phyloP scores from a whole-genome alignment of 2,888 invertebrate genomes.

The Orchestes rusci region DNA sequence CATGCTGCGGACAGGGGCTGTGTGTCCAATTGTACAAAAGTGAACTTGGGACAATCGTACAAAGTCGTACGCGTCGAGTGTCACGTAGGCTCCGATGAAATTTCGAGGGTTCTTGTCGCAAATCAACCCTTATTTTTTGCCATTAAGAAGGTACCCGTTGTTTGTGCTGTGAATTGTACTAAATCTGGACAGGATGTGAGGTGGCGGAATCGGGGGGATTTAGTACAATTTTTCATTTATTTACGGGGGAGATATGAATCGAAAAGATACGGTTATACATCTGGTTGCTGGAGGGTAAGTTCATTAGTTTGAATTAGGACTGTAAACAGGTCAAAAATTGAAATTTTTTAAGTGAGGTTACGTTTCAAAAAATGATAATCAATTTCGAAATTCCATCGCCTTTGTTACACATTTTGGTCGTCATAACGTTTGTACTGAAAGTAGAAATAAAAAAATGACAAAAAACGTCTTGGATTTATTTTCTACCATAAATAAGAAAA shows the following conservation, averaged over 20 bases:
- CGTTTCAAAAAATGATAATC: too few relatives aligned
- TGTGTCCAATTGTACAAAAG: too few relatives aligned
- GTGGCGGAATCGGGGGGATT: conserved; percentile 1
- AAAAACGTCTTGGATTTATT: too few relatives aligned
- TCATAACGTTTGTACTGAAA: too few relatives aligned
- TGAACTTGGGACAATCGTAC: too few relatives aligned
- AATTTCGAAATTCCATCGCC: too few relatives aligned
- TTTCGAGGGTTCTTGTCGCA: conserved; percentile 12
- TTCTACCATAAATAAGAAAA: too few relatives aligned
- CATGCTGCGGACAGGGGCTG: conserved; percentile 36
- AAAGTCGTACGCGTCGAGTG: conserved; percentile 17
- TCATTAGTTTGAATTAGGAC: conserved; percentile 7
- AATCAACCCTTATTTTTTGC: conserved; percentile 17
- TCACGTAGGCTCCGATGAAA: conserved; percentile 20
- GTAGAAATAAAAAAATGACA: too few relatives aligned
- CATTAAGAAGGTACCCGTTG: conserved; percentile 14
- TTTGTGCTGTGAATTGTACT: conserved; percentile 13
- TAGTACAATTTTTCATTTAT: conserved; percentile 2
- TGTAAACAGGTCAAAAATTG: too few relatives aligned
- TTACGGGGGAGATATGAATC: conserved; percentile 62
- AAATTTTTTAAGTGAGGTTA: too few relatives aligned
- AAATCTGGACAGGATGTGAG: too few relatives aligned
- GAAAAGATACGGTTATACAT: conserved; percentile 86
- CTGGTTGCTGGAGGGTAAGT: conserved; percentile 94
- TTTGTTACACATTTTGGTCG: too few relatives aligned